A percentile compares a stretch with the other conserved stretches of the same genome.
Conservation (phyloP, 2,888 invertebrate genomes). For the Spilarctia lutea region DNA sequence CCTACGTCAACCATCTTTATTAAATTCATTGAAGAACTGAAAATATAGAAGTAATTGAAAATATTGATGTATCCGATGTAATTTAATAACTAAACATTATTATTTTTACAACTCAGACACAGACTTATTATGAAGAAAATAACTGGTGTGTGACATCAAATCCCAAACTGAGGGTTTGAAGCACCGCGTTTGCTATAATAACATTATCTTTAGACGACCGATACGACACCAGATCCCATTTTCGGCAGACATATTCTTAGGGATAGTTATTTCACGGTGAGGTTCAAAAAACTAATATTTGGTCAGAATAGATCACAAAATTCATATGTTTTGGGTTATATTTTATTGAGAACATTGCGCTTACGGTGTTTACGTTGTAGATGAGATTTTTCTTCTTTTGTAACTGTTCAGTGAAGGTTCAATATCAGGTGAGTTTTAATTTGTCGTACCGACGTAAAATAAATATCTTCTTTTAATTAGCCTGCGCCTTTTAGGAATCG, state of each 20-base stretch:
- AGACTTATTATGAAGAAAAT: not conserved
- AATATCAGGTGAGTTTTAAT: not conserved
- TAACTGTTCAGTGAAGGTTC: not conserved
- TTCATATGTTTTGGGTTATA: not conserved
- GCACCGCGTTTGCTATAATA: not conserved
- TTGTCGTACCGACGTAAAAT: not conserved
- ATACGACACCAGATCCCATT: not conserved
- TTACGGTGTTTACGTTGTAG: not conserved
- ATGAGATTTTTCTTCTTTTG: not conserved
- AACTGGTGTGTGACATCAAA: constrained; percentile 1
- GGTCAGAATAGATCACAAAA: not conserved
- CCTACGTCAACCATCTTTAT: too few relatives aligned
- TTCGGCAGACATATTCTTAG: not conserved
- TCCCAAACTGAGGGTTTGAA: not conserved
- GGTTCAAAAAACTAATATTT: constrained; percentile 3
- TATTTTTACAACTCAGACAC: not conserved
- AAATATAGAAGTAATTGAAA: too few relatives aligned
- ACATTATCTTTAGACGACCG: not conserved
- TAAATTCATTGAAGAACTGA: too few relatives aligned
- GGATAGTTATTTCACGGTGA: not conserved
- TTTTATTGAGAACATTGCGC: not conserved
- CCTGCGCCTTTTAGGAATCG: too few relatives aligned
- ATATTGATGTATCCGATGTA: too few relatives aligned
- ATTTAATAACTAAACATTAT: too few relatives aligned
- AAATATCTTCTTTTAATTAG: too few relatives aligned